These are phyloP conservation scores for Chamaetylas fuelleborni DNA, from an alignment of 2,113 vertebrate species.

Conservation along the genomic window DNA sequence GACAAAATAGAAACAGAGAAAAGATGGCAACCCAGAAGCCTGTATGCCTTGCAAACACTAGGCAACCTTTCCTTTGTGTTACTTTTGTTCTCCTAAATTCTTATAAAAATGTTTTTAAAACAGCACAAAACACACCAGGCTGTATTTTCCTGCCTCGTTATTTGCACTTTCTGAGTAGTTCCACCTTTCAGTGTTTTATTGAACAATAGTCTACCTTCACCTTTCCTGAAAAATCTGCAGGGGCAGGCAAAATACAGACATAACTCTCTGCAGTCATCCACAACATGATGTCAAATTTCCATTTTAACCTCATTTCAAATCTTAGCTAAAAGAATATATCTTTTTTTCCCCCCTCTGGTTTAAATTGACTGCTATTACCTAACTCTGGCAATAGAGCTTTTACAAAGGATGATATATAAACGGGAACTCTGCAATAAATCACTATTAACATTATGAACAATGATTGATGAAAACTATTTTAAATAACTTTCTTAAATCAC, in stretches of 20 bases:
- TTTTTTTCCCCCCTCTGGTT: neutral
- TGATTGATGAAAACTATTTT: neutral
- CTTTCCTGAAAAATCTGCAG: constrained; percentile 13
- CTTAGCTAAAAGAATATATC: neutral
- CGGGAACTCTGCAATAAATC: neutral
- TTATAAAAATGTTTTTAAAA: neutral
- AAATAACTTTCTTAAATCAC: neutral
- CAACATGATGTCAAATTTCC: constrained; percentile 4
- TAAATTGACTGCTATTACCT: constrained; percentile 26
- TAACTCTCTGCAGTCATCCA: constrained; percentile 12
- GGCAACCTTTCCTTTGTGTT: neutral
- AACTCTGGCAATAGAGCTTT: neutral
- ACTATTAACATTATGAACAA: neutral
- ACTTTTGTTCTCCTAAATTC: neutral
- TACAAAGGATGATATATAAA: neutral
- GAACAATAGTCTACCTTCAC: neutral
- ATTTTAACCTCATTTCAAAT: constrained; percentile 12
- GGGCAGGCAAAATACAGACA: neutral
- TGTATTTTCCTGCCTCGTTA: neutral
- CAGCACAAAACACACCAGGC: neutral
- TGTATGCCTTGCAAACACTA: neutral
- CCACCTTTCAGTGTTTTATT: neutral
- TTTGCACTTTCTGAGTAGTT: neutral
- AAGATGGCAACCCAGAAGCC: neutral
- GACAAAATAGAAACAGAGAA: neutral